Evolutionary conservation across 2,113 vertebrate genomes (phyloP).

Genomic region (Platysternon megacephalum): DNA sequence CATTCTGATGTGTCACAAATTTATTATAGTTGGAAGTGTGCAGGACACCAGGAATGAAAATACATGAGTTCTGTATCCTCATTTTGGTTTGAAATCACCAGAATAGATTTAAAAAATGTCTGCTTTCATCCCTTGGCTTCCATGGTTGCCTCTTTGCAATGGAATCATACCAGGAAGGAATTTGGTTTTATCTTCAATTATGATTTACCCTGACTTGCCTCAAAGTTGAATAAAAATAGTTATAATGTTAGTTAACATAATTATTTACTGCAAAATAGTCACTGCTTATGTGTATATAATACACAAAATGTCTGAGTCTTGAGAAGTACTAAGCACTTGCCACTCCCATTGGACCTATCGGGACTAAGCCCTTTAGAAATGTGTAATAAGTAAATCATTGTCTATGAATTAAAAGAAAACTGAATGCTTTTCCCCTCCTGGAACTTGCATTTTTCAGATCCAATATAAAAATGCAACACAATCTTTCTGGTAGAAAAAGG

Average conservation of each 20-base stretch:
- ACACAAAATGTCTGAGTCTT: neutral
- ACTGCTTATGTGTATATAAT: neutral
- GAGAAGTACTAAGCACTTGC: rapidly evolving
- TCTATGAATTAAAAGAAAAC: rapidly evolving
- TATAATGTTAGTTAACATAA: neutral
- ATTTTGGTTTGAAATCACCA: neutral
- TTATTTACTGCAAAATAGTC: neutral
- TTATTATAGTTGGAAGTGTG: neutral
- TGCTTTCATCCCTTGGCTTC: neutral
- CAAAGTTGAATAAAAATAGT: neutral
- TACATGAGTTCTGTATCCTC: neutral
- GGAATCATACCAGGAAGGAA: neutral
- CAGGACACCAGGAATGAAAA: neutral
- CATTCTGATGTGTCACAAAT: neutral
- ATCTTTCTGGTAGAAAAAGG: neutral
- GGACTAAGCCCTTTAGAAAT: neutral
- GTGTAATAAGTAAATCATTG: neutral
- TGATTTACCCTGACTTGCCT: neutral
- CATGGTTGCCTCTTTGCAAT: neutral
- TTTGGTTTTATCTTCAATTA: neutral
- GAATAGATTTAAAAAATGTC: neutral
- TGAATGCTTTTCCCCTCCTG: neutral
- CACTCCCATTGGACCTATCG: rapidly evolving
- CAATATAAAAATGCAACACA: neutral
- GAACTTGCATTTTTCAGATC: neutral